Base-by-base conservation (phyloP, 2,113 vertebrate species). In the Herpetotheres cachinnans region DNA sequence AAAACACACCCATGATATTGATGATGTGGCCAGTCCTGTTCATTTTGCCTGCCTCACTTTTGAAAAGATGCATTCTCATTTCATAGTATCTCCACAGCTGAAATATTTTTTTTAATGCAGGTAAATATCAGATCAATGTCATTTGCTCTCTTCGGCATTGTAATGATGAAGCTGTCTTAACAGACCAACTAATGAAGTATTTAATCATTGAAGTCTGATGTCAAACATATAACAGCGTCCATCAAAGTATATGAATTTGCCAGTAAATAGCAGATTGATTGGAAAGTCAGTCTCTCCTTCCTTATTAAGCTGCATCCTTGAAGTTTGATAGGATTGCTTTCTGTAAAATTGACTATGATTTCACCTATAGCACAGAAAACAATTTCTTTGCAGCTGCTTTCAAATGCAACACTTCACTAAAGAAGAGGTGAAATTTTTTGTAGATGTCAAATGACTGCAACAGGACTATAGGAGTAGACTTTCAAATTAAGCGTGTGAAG, bases 1-100 rank as follows among this genome's bases (percentile, higher is more conserved):
- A 54, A 63, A 46, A 86, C 42, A 54, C 0, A 0, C 4, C 18
- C 19, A 17, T 3, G 3, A 44, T 26, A 77, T 0, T 58, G 40
- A 74, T 32, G 30, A 55, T 34, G n/a, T 18, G 6, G 17, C 21
- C 30, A 82, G n/a, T 42, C 40, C 42, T n/a, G 15, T 18, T 93
- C 21, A 65, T 73, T 93, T 54, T 73, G 34, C 27, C 13, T 46
- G 27, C 27, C 21, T 65, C 11, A 6, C 19, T 82, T 92, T 25
- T 69, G 20, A 44, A 86, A 70, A 49, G 27, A 52, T 16, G 12
- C 14, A 38, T 70, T 71, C 27, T 74, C 50, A 89, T 79, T 73
- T 58, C 65, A 61, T 3, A 77, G 15, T 36, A 66, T 12, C 58
- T 77, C 17, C 54, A 81, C 18, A 84, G 25, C 0, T 65, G 22